Evolutionary conservation across 2,113 vertebrate species (phyloP).

Genomic region (Setophaga petechia): DNA sequence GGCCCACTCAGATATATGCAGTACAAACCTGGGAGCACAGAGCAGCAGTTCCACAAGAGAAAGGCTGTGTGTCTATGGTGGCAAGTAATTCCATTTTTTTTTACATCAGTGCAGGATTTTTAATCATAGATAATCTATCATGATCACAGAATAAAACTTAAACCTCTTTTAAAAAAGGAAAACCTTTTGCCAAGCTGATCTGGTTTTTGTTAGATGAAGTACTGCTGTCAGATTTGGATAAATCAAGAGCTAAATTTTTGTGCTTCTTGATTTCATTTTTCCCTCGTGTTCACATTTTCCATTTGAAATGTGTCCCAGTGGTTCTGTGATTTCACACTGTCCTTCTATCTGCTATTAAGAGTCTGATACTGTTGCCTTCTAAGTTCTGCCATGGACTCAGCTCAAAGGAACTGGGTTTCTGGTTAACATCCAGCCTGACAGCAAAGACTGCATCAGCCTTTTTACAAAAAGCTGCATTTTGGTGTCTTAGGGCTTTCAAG

Average conservation of each 20-base stretch:
- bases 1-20: background rate
- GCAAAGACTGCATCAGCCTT: background rate
- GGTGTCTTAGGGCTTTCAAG: background rate
- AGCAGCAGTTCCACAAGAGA: background rate
- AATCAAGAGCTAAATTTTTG: background rate
- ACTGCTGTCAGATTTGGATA: background rate
- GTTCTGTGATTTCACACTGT: constrained; percentile 3
- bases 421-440: constrained; percentile 23
- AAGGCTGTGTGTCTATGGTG: background rate
- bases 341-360: background rate
- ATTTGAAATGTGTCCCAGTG: background rate
- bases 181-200: background rate
- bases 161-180: background rate
- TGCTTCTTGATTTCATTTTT: constrained; percentile 11
- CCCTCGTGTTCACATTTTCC: background rate
- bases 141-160: background rate
- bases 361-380: background rate
- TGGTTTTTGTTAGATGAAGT: constrained; percentile 12
- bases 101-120: background rate
- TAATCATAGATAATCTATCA: background rate
- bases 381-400: background rate
- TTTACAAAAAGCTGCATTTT: background rate
- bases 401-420: constrained; percentile 12
- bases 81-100: background rate
- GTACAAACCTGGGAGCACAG: background rate